phyloP scores from a whole-genome alignment of 2,797 vertebrate genomes.

The Eospalax fontanierii region DNA sequence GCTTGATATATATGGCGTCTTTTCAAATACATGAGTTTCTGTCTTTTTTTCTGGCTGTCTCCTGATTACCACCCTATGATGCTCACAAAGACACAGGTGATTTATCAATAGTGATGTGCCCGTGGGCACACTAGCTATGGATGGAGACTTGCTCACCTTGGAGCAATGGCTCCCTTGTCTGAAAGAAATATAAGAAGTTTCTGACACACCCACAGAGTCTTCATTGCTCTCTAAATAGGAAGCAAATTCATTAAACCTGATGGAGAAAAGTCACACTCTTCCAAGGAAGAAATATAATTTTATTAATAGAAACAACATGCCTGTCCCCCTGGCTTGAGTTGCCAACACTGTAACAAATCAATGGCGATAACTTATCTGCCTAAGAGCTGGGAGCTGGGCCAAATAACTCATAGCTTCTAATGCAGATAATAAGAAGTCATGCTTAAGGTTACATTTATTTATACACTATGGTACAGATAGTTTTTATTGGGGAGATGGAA shows the following conservation, averaged over 20 bases:
- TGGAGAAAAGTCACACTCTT: constrained; percentile 1
- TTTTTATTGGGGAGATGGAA: constrained; percentile 8
- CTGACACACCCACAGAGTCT: background rate
- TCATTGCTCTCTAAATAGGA: constrained; percentile 35
- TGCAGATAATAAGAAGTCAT: background rate
- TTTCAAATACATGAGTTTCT: background rate
- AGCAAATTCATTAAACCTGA: background rate
- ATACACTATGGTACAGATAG: background rate
- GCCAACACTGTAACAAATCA: background rate
- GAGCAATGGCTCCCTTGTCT: background rate
- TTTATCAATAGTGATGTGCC: background rate
- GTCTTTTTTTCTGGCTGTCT: background rate
- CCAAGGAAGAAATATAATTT: constrained; percentile 31
- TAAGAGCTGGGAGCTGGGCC: background rate
- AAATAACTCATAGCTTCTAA: background rate
- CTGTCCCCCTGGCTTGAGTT: background rate
- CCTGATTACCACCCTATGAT: background rate
- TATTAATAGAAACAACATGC: background rate
- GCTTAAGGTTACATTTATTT: background rate
- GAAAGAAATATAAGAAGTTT: background rate
- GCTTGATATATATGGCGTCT: no score
- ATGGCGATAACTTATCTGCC: background rate
- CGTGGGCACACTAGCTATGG: background rate
- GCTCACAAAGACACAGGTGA: background rate
- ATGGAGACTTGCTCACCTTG: background rate